A percentile compares a stretch with the other conserved stretches of the same genome.
These are phyloP conservation scores for Benthosema pterotum DNA, from an alignment of 2,797 vertebrate genomes.

Conservation along the genomic window DNA sequence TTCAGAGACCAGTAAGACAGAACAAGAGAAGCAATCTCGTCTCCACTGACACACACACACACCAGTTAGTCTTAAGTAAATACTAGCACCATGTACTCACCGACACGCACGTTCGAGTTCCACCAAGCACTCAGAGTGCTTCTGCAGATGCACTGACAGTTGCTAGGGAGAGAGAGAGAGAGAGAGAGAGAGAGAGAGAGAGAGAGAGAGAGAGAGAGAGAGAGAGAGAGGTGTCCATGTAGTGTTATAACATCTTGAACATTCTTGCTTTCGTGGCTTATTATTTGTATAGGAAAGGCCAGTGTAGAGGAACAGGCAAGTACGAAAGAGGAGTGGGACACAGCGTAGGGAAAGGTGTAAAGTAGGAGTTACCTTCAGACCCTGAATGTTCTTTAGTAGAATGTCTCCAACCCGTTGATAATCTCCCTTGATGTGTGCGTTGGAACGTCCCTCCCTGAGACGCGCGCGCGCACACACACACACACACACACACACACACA, in stretches of 20 bases:
- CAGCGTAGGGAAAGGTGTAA: no score
- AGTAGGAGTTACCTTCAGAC: slow-evolving; percentile 83
- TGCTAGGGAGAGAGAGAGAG: slow-evolving; percentile 72
- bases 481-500: slow-evolving; percentile 1
- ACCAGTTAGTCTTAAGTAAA: no score
- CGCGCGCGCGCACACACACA: neutral
- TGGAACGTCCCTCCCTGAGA: slow-evolving; percentile 91
- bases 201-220: neutral
- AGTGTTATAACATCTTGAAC: no score
- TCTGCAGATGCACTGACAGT: slow-evolving; percentile 87
- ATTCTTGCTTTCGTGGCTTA: no score
- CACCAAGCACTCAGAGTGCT: slow-evolving; percentile 89
- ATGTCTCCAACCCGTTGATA: slow-evolving; percentile 92
- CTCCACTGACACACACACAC: no score
- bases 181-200: neutral
- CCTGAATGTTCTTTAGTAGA: slow-evolving; percentile 91
- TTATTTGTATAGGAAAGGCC: no score
- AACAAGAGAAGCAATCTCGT: no score
- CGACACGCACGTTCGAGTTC: slow-evolving; percentile 84
- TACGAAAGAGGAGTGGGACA: no score
- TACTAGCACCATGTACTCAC: slow-evolving; percentile 37
- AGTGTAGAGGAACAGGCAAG: no score
- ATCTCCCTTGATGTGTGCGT: slow-evolving; percentile 91
- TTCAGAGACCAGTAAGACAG: no score
- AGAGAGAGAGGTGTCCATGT: neutral